Percentiles rank a stretch among this genome's conserved stretches.
Conservation (phyloP, 2,113 vertebrate species). For the Ibidorhyncha struthersii region DNA sequence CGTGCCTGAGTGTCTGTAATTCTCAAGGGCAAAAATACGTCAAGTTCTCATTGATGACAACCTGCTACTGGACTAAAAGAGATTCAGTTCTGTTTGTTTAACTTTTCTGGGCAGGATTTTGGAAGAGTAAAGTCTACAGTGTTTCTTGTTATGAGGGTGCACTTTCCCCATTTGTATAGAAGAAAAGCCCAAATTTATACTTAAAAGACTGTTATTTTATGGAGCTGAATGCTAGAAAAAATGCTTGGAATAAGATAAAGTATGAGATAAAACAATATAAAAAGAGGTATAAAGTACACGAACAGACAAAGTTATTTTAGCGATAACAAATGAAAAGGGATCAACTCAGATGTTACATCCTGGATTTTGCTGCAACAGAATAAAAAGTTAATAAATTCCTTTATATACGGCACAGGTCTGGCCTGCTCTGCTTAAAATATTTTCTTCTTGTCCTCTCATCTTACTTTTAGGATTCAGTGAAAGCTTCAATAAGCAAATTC, state of each 20-base stretch:
- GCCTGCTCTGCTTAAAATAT: not conserved
- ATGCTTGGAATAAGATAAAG: not conserved
- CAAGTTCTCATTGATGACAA: not conserved
- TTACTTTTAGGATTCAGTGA: slow-evolving; percentile 76
- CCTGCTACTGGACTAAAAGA: not conserved
- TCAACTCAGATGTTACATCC: not conserved
- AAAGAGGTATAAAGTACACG: not conserved
- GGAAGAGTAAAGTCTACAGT: not conserved
- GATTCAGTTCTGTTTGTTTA: not conserved
- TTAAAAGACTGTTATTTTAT: slow-evolving; percentile 6
- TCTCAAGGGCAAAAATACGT: slow-evolving; percentile 1
- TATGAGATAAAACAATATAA: slow-evolving; percentile 8
- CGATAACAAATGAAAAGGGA: slow-evolving; percentile 11
- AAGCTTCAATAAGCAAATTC: slow-evolving; percentile 90
- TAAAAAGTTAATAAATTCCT: not conserved
- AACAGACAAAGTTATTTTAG: slow-evolving; percentile 18
- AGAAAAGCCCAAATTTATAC: not conserved
- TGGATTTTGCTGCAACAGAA: not conserved
- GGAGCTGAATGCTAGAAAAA: not conserved
- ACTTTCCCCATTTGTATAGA: not conserved
- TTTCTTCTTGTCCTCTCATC: not conserved
- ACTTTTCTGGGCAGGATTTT: not conserved
- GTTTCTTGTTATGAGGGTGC: not conserved
- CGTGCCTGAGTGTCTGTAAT: not conserved
- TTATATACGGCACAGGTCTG: not conserved